Evolutionary conservation across 1,140 invertebrate species (phyloP), one percentile per base, ranked within the genome.

Genomic region (Sarcophaga peregrina): DNA sequence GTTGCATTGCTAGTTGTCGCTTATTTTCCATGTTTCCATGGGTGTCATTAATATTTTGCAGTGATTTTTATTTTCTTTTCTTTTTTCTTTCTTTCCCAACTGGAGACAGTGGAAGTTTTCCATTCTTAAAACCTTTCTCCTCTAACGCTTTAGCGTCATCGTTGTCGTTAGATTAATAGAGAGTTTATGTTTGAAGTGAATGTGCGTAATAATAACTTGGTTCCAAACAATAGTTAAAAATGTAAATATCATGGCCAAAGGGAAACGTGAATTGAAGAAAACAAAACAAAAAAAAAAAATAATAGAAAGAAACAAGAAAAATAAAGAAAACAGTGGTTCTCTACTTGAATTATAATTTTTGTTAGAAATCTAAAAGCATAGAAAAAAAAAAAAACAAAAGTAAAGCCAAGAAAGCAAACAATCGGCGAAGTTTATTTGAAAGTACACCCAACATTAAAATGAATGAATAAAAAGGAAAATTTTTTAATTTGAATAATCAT

Each of bases 1-100:
- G n/a, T n/a, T 37, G 25, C 25, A 37, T 37, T 37, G 1, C n/a
- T n/a, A 58, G 54, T 58, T 58, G 25, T 37, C 25, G 54, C n/a
- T 58, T 58, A n/a, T 58, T 58, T 58, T 37, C 25, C 25, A 58
- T 58, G 54, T 58, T 58, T 58, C 54, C 54, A 58, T 58, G 54
- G 54, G 54, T 58, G 54, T 58, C 54, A 58, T 58, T 58, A 58
- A n/a, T 58, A 58, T 15, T 58, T 58, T 58, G 54, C 54, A 58
- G 54, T 58, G 54, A 58, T 58, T 58, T 58, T 37, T 37, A 1
- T 37, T 37, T 37, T 4, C 4, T 37, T 37, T 37, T 37, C 4
- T 37, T 37, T 37, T 37, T 37, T 37, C 4, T 37, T 37, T 37
- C 4, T 1, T 37, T 37, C 25, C 25, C 25, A 58, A 58, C 54